Base-by-base conservation (phyloP, 1,140 invertebrate species). In the Caenorhabditis remanei region DNA sequence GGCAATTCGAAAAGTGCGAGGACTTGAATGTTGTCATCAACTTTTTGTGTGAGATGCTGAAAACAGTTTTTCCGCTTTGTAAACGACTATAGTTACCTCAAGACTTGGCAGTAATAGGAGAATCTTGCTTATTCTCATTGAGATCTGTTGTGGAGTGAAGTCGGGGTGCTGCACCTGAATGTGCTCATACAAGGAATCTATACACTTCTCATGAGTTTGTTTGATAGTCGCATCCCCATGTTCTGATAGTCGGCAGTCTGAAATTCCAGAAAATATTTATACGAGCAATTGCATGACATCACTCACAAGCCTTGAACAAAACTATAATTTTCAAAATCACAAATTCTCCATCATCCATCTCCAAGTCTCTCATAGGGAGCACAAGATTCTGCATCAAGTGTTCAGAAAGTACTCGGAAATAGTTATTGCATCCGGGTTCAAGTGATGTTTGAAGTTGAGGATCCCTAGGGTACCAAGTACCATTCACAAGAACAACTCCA, bases 261-360 rank as follows among this genome's bases (percentile, higher is more conserved):
- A 88, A 86, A 79, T 32, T 32, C 2, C 32, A 32, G 32, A 32
- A 32, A 32, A 32, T 32, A 32, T 32, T 1, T 32, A 1, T 1
- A 32, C 32, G 32, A 32, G 32, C 2, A 32, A 32, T 32, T 32
- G 1, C 32, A 32, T 32, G 32, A 32, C 32, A 32, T 2, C 2
- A 32, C 87, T 87, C 48, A 88, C 87, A 56, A 41, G 85, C 65
- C 55, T 71, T 87, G 75, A 88, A 88, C 41, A 88, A 55, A 61
- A 88, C 88, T 41, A 88, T 55, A 9, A 58, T 87, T 61, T 89
- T 89, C 21, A 89, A 84, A 41, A 89, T 84, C 58, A 85, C 88
- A 58, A 89, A 89, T 86, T 89, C 88, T 83, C 88, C 88, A 50
- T 89, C 88, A 79, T 89, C 88, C 88, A 89, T 89, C 16, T 56